A percentile compares a stretch with the other conserved stretches of the same genome.
Conservation (phyloP, 2,113 vertebrate genomes). For the Dissostichus mawsoni region DNA sequence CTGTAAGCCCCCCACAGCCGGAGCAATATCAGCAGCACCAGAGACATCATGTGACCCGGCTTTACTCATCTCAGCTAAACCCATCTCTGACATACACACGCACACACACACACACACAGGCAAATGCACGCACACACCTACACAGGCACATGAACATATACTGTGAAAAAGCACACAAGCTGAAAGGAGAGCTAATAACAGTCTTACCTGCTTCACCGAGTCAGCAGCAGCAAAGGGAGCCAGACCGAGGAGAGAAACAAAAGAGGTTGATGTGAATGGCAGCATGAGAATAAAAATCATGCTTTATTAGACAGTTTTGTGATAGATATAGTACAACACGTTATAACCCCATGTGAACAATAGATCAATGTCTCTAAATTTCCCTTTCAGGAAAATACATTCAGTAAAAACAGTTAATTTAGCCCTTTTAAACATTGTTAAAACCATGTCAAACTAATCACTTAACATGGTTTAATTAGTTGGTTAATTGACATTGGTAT, state of each 20-base stretch:
- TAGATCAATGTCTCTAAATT: conserved; percentile 8
- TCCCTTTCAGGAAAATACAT: conserved; percentile 28
- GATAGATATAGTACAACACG: conserved; percentile 26
- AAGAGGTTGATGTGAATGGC: conserved; percentile 39
- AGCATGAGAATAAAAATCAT: not conserved
- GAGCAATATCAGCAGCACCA: conserved; percentile 79
- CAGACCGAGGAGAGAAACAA: conserved; percentile 47
- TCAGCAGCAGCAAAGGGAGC: conserved; percentile 58
- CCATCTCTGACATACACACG: conserved; percentile 53
- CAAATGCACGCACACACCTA: conserved; percentile 19
- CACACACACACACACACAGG: conserved; percentile 35
- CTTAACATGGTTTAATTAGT: conserved; percentile 47
- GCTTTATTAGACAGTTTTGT: conserved; percentile 27
- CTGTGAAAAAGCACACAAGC: conserved; percentile 34
- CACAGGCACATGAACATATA: conserved; percentile 2
- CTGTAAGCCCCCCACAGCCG: conserved; percentile 51
- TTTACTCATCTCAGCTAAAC: conserved; percentile 79
- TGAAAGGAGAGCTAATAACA: conserved; percentile 61
- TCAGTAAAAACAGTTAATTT: not conserved
- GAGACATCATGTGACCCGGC: conserved; percentile 73
- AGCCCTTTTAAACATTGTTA: not conserved
- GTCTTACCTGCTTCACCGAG: conserved; percentile 73
- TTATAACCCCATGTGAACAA: not conserved
- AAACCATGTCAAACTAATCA: conserved; percentile 9
- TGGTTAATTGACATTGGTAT: not conserved